Base-by-base conservation (phyloP, 1,140 invertebrate species). In the Aporrectodea caliginosa region DNA sequence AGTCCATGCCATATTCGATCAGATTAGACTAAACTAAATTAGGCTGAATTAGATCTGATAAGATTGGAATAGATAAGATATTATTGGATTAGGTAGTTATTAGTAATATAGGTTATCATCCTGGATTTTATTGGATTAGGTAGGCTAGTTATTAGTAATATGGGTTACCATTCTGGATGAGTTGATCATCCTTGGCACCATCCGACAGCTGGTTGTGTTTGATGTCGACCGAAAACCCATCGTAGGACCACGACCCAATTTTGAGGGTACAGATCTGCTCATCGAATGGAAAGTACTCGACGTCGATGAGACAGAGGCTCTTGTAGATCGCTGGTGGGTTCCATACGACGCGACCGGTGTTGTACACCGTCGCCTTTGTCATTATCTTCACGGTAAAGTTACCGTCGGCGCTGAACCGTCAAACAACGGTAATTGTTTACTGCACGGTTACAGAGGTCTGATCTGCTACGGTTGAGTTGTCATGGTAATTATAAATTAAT, bases 301-400 rank as follows among this genome's bases (percentile, higher is more conserved):
- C 98, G 88, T 99, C 96, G 84, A 99, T 99, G 30, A 95, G 98
- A 89, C 98, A 99, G 71, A 96, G 98, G 88, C 95, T 98, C 92
- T 99, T 93, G 88, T 98, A 99, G 85, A 99, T 99, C 68, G 97
- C 97, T 32, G 97, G 97, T 0, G 98, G 98, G 35, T 99, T 95
- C 96, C 96, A 98, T n/a, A 97, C 84, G 6, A 99, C 96, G 89
- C 94, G 94, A 30, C 98, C 98, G 88, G 95, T 97, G 86, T 95
- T 93, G 85, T 89, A 84, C 27, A 90, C 81, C 2, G 89, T 90
- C 12, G 90, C 90, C 82, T 91, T 90, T 29, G 89, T 90, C 84
- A 90, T 88, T 1, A 90, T 85, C 6, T 89, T 90, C 1, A 90
- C 86, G 77, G 90, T 88, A 82, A 90, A 90, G 79, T 90, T 88